Base-by-base conservation (phyloP, 2,888 invertebrate genomes). In the Lasiommata megera region DNA sequence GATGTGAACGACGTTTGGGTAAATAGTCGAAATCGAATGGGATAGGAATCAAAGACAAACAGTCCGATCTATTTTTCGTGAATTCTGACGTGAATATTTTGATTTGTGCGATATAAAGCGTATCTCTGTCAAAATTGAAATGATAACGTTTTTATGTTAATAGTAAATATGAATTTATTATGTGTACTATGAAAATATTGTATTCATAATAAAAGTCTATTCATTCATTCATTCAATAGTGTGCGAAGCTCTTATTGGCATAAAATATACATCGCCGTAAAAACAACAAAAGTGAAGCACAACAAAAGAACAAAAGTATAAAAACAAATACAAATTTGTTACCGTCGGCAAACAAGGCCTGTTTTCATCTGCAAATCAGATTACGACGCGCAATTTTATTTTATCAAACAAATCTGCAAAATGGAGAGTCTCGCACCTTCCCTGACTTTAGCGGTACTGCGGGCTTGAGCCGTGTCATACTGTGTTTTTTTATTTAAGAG, bases 331-430 rank as follows among this genome's bases (percentile, higher is more conserved):
- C 23, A 58, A 61, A 61, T 52, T 61, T 61, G 58, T 48, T 53
- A 48, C 36, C 57, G 34, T 34, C 44, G 38, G 74, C 81, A 84
- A 81, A 74, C 78, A 65, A 53, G 55, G 56, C 54, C 56, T 56
- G 64, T 64, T 66, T 66, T 64, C 54, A 58, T 58, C 50, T 51
- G 48, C 51, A 76, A 76, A 61, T 75, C 70, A 68, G 73, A 77
- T 77, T 74, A 74, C 70, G 56, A 58, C 34, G 55, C 47, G 61
- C 62, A 72, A 74, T 72, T 70, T 68, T 70, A 69, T 71, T 67
- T 69, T 67, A 73, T 68, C 73, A 72, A 69, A 67, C 65, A 69
- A 72, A 74, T 71, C 65, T 70, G 58, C 65, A 64, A 53, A 53
- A 68, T 64, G 68, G 68, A 69, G 67, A 60, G 63, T 64, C 70